phyloP scores from a whole-genome alignment of 2,888 invertebrate genomes.

The Drosophila birchii region DNA sequence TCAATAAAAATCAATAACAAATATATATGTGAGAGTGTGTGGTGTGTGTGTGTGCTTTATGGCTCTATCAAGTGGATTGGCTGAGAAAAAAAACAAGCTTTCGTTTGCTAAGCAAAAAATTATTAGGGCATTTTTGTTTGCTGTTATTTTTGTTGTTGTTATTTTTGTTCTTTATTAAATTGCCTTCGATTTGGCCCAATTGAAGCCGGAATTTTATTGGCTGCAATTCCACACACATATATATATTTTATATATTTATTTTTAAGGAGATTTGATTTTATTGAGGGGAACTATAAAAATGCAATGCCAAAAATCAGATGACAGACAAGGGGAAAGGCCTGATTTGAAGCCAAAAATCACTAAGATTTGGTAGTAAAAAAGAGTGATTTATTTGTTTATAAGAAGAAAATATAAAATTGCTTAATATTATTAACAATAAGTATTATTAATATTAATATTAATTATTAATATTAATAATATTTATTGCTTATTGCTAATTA shows the following conservation, averaged over 20 bases:
- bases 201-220: conserved; percentile 3
- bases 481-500: too few relatives aligned
- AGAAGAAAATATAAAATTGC: too few relatives aligned
- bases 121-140: conserved; percentile 14
- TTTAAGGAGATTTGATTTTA: background rate
- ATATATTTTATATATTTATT: background rate
- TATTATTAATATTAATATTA: too few relatives aligned
- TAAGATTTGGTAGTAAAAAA: background rate
- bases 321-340: background rate
- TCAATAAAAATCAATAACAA: conserved; percentile 74
- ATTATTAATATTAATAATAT: too few relatives aligned
- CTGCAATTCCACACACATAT: background rate
- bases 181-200: conserved; percentile 3
- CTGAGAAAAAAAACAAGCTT: conserved; percentile 7
- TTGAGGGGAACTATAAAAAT: background rate
- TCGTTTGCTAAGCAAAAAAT: conserved; percentile 5
- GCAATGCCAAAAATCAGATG: background rate
- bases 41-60: conserved; percentile 42
- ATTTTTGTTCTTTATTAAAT: background rate
- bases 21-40: conserved; percentile 31
- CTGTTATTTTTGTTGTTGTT: background rate
- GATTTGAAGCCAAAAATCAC: background rate
- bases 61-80: conserved; percentile 46
- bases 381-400: too few relatives aligned
- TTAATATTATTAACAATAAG: too few relatives aligned